Percentiles rank a stretch among this genome's conserved stretches.
phyloP scores from a whole-genome alignment of 1,140 invertebrate genomes.

The Trichonephila clavata region DNA sequence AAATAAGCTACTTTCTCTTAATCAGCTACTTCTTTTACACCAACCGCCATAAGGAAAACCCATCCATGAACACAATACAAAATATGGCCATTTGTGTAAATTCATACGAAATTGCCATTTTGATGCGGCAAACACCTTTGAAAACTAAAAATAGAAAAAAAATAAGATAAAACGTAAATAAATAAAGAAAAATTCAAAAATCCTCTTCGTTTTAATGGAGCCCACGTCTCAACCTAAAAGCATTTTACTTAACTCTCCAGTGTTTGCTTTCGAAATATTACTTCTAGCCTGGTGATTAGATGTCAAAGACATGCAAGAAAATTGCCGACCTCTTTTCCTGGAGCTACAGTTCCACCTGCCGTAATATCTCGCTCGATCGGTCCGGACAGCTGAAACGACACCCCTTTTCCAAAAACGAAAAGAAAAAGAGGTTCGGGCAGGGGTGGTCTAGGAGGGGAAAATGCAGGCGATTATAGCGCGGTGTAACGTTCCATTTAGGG shows the following conservation, averaged over 20 bases:
- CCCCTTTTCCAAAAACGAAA: not conserved
- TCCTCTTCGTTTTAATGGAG: conserved; percentile 38
- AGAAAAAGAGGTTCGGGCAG: not conserved
- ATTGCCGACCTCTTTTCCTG: conserved; percentile 17
- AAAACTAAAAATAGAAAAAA: not conserved
- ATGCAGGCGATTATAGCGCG: conserved; percentile 57
- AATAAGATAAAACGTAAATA: not conserved
- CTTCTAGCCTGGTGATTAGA: conserved; percentile 56
- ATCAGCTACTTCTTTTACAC: not conserved
- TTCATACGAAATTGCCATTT: not conserved
- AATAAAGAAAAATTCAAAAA: not conserved
- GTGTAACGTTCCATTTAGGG: conserved; percentile 69
- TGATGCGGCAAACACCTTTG: not conserved
- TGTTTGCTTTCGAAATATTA: conserved; percentile 50
- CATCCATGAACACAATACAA: not conserved
- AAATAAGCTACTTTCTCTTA: too few relatives aligned
- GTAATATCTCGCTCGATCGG: conserved; percentile 52
- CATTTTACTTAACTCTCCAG: conserved; percentile 34
- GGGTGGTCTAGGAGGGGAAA: conserved; percentile 17
- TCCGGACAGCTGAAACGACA: not conserved
- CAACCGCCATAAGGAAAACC: not conserved
- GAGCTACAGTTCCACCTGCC: conserved; percentile 32
- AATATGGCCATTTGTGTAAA: not conserved
- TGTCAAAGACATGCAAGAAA: conserved; percentile 54
- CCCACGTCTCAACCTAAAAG: conserved; percentile 17